Evolutionary conservation across 2,888 invertebrate genomes (phyloP), one percentile per base, ranked within the genome.

Genomic region (Sycophila texana): DNA sequence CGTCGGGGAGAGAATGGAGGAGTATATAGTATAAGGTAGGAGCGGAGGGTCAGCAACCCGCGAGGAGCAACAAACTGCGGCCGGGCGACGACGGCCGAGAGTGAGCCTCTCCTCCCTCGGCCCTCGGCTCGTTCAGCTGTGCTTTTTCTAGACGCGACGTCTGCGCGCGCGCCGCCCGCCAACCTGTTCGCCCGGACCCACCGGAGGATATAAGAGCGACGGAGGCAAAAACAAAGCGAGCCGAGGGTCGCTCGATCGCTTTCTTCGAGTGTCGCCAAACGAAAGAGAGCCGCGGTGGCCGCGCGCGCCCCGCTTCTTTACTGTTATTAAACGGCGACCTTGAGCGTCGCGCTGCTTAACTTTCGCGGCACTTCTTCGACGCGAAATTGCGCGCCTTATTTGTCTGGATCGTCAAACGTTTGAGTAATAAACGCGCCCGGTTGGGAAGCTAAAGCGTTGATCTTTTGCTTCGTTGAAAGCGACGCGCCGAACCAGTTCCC

Each of bases 41-140:
- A 12, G 47, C 18, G 61, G 26, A 81, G 81, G 81, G 81, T 81
- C 81, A 79, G 79, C 81, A 81, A 81, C 81, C 81, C 71, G 74
- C 66, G 79, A 74, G 72, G 81, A 81, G 81, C 79, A 81, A 81
- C 81, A 81, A 81, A 81, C 81, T 81, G n/a, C n/a, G 74, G 74
- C 80, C 39, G 66, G 47, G 67, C 74, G 77, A 71, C 80, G 73
- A 61, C 67, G 63, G 30, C 57, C 39, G 66, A 22, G 47, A 26
- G 13, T 13, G 26, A 18, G 20, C 70, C 39, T 16, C 47, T 20
- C n/a, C 72, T 61, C 47, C 51, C 22, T 51, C 51, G 5, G 49
- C 67, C n/a, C n/a, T 61, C 26, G n/a, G 39, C 39, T 39, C 65
- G 63, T 67, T 66, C 49, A 47, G 49, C 73, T 55, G 60, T 60